phyloP scores from a whole-genome alignment of 2,888 invertebrate genomes.

The Erebia epiphron region DNA sequence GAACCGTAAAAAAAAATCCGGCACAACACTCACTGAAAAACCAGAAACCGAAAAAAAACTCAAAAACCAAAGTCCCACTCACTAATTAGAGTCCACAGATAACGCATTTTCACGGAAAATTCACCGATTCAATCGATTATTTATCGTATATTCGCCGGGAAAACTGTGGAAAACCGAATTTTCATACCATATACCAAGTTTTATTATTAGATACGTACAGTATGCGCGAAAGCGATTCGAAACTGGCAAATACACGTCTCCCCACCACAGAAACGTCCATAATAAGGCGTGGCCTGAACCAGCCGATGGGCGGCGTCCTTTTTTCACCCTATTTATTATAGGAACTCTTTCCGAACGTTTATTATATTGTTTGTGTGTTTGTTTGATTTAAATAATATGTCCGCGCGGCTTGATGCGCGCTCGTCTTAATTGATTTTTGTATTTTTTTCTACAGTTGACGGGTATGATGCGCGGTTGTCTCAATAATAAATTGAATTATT shows the following conservation, averaged over 20 bases:
- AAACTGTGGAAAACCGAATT: slow-evolving; percentile 20
- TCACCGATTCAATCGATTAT: not conserved
- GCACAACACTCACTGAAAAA: slow-evolving; percentile 19
- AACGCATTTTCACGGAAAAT: slow-evolving; percentile 23
- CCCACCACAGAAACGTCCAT: slow-evolving; percentile 51
- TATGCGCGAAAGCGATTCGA: slow-evolving; percentile 65
- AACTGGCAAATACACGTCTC: slow-evolving; percentile 67
- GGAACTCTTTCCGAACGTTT: slow-evolving; percentile 58
- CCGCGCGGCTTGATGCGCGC: slow-evolving; percentile 49
- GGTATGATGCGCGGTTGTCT: slow-evolving; percentile 17
- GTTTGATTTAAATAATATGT: slow-evolving; percentile 63
- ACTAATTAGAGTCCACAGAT: slow-evolving; percentile 15
- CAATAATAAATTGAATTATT: slow-evolving; percentile 4
- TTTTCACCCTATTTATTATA: slow-evolving; percentile 64
- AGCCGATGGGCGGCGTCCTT: slow-evolving; percentile 59
- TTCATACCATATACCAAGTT: slow-evolving; percentile 36
- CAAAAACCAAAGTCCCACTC: slow-evolving; percentile 14
- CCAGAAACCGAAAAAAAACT: slow-evolving; percentile 10
- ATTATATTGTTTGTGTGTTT: slow-evolving; percentile 73
- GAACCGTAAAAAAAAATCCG: slow-evolving; percentile 10
- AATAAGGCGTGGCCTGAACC: slow-evolving; percentile 61
- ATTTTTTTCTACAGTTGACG: slow-evolving; percentile 26
- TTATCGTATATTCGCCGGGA: not conserved
- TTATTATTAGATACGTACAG: slow-evolving; percentile 53
- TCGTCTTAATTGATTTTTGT: slow-evolving; percentile 57